A percentile compares a stretch with the other conserved stretches of the same genome.
These are phyloP conservation scores for Enteromius mattozi DNA, from an alignment of 2,797 vertebrate species.

Conservation along the genomic window DNA sequence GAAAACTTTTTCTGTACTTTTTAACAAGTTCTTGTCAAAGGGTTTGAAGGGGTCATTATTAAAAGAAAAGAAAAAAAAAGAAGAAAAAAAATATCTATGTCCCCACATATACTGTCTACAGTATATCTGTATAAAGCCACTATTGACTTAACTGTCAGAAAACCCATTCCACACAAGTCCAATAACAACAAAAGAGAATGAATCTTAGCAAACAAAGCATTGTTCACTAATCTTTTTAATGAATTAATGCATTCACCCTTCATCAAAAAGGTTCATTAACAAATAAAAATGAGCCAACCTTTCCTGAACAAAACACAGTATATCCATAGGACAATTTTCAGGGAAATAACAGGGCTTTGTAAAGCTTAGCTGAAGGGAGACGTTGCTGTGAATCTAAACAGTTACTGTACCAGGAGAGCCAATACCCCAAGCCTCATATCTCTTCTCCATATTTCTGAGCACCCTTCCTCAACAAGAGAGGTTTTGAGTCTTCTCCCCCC, in stretches of 20 bases:
- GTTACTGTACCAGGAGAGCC: slow-evolving; percentile 26
- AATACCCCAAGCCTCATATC: slow-evolving; percentile 37
- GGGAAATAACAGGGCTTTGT: slow-evolving; percentile 71
- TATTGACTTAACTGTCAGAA: not conserved
- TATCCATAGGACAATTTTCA: slow-evolving; percentile 61
- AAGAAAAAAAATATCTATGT: not conserved
- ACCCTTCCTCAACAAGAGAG: slow-evolving; percentile 55
- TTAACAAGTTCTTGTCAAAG: not conserved
- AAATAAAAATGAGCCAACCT: slow-evolving; percentile 52
- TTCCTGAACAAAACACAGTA: slow-evolving; percentile 17
- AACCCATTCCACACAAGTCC: not conserved
- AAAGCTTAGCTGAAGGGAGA: slow-evolving; percentile 65
- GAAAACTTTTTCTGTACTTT: not conserved
- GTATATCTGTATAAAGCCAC: not conserved
- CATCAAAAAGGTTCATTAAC: slow-evolving; percentile 48
- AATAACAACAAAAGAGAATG: slow-evolving; percentile 22
- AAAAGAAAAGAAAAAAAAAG: not conserved
- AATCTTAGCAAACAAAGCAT: slow-evolving; percentile 15
- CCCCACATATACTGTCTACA: not conserved
- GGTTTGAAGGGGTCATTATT: not conserved
- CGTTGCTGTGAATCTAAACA: slow-evolving; percentile 65
- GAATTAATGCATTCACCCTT: slow-evolving; percentile 36
- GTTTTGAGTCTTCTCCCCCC: slow-evolving; percentile 42
- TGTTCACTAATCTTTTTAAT: slow-evolving; percentile 38
- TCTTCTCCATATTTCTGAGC: slow-evolving; percentile 52